Conservation (phyloP, 2,113 vertebrate genomes). For the Suricata suricatta region DNA sequence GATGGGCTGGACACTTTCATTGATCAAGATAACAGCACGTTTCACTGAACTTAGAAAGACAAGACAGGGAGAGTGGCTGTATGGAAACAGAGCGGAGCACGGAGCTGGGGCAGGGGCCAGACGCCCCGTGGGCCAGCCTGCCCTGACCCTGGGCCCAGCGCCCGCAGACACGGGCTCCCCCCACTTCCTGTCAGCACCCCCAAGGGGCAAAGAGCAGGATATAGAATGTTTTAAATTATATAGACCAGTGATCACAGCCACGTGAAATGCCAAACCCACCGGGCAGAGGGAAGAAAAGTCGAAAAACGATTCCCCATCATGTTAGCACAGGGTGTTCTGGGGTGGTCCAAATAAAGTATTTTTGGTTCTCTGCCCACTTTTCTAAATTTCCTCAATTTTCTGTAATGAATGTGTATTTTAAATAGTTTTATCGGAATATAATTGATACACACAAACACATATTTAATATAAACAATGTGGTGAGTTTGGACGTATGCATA, state of each 20-base stretch:
- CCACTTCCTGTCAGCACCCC: background rate
- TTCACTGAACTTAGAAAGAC: background rate
- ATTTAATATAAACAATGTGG: background rate
- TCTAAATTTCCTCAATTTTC: background rate
- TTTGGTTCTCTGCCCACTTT: background rate
- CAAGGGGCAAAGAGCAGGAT: background rate
- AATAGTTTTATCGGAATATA: background rate
- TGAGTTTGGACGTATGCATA: background rate
- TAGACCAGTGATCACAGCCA: conserved; percentile 45
- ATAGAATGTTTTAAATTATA: conserved; percentile 30
- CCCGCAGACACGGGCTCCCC: background rate
- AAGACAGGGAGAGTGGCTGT: too few relatives aligned
- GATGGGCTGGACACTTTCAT: fast-evolving
- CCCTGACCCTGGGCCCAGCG: background rate
- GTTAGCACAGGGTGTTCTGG: background rate
- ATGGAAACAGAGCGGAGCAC: fast-evolving
- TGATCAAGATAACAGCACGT: fast-evolving
- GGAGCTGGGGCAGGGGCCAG: fast-evolving
- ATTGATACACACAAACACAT: background rate
- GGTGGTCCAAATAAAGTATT: background rate
- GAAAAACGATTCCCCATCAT: background rate
- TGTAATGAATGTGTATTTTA: background rate
- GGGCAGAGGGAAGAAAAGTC: background rate
- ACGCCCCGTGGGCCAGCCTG: background rate
- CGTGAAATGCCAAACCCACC: background rate